These are phyloP conservation scores for Phrynocephalus guinanensis DNA, from an alignment of 2,797 vertebrate genomes.

Conservation along the genomic window DNA sequence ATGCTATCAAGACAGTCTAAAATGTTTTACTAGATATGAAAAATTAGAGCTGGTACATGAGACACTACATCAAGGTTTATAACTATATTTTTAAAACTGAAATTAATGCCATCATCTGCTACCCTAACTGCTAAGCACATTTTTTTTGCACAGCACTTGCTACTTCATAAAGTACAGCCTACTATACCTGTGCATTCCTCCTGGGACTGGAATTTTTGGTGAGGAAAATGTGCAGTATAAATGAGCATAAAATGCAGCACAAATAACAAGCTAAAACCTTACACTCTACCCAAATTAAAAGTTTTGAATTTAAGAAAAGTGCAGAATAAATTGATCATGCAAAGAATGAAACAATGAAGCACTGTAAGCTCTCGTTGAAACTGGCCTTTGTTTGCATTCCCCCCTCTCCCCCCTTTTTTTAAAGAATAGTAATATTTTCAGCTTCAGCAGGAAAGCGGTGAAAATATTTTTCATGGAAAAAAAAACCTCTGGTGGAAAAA, in stretches of 20 bases:
- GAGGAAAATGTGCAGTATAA: constrained; percentile 19
- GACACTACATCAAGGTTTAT: neutral
- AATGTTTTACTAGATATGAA: neutral
- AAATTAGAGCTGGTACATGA: neutral
- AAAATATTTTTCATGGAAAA: neutral
- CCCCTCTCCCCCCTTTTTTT: no score
- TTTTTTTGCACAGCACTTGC: constrained; percentile 35
- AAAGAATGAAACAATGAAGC: neutral
- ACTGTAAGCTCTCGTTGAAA: neutral
- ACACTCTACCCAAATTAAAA: neutral
- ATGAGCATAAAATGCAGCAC: neutral
- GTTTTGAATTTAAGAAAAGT: neutral
- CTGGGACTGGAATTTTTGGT: constrained; percentile 30
- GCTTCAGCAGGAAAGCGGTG: neutral
- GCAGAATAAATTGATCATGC: neutral
- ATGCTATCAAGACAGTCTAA: constrained; percentile 18
- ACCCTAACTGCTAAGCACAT: neutral
- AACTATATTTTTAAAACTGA: neutral
- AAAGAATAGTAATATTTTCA: neutral
- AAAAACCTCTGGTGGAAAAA: neutral
- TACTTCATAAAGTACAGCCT: constrained; percentile 4
- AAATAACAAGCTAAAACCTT: neutral
- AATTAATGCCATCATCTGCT: neutral
- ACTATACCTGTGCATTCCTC: constrained; percentile 61
- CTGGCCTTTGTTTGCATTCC: neutral